phyloP scores from a whole-genome alignment of 1,140 invertebrate species.

The Drosophila kepulauana region DNA sequence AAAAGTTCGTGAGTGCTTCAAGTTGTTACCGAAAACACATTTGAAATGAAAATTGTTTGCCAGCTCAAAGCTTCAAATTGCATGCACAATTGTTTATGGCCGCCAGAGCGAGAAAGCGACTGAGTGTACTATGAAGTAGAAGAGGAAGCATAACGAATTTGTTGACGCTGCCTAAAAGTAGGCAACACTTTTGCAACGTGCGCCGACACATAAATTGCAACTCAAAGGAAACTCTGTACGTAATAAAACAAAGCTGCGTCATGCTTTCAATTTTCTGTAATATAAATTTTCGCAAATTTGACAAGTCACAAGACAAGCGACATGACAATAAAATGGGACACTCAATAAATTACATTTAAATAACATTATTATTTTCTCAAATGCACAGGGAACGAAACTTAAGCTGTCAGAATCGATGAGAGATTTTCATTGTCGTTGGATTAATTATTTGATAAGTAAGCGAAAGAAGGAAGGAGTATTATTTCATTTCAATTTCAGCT shows the following conservation, averaged over 20 bases:
- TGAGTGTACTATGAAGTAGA: background rate
- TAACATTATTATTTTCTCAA: background rate
- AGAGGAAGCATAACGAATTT: conserved; percentile 22
- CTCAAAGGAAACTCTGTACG: background rate
- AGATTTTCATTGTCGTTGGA: conserved; percentile 1
- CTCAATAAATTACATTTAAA: conserved; percentile 11
- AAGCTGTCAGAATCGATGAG: background rate
- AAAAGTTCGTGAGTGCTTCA: conserved; percentile 61
- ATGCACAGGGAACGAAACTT: background rate
- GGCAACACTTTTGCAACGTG: conserved; percentile 38
- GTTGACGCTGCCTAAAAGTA: conserved; percentile 54
- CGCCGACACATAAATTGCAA: background rate
- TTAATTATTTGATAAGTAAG: conserved; percentile 19
- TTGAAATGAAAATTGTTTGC: conserved; percentile 33
- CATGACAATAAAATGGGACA: background rate
- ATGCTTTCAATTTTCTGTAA: conserved; percentile 1
- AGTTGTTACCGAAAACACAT: conserved; percentile 45
- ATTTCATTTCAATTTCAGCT: conserved; percentile 16
- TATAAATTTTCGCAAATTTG: background rate
- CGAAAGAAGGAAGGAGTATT: background rate
- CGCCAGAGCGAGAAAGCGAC: background rate
- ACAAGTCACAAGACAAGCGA: background rate
- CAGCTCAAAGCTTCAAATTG: conserved; percentile 25
- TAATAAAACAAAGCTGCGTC: conserved; percentile 14
- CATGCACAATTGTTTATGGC: conserved; percentile 24